Conservation (phyloP, 2,113 vertebrate species). For the Tragelaphus buxtoni region DNA sequence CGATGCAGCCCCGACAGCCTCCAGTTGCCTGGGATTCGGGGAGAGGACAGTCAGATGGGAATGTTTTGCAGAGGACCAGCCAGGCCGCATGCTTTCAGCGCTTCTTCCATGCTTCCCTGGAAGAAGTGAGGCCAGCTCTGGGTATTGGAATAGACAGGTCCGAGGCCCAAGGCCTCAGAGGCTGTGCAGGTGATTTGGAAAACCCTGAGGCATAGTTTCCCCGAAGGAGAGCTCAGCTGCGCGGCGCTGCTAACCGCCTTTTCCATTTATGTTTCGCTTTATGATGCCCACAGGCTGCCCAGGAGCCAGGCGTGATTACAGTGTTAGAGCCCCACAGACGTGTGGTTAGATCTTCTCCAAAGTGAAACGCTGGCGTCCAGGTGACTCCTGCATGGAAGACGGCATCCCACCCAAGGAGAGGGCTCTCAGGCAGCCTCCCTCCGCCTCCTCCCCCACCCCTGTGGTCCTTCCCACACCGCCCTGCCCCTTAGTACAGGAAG, state of each 20-base stretch:
- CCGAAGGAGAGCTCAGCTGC: background rate
- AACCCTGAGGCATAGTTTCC: fast-evolving
- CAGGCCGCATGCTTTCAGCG: fast-evolving
- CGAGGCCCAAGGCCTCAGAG: background rate
- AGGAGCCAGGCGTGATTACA: background rate
- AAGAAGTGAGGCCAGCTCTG: background rate
- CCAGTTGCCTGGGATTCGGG: background rate
- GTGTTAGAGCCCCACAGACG: background rate
- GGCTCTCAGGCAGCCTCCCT: too few species aligned
- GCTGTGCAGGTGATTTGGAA: background rate
- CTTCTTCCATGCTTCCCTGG: fast-evolving
- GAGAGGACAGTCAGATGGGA: background rate
- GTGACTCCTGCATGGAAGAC: background rate
- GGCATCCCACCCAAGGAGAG: background rate
- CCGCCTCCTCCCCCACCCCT: background rate
- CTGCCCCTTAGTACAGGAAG: background rate
- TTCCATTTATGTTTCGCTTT: background rate
- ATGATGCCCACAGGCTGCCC: fast-evolving
- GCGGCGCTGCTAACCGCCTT: fast-evolving
- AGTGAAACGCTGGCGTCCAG: background rate
- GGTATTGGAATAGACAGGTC: background rate
- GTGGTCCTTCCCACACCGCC: background rate
- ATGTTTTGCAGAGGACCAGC: background rate
- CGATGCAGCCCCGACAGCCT: background rate
- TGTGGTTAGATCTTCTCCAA: background rate